These are phyloP conservation scores for Littorina saxatilis DNA, from an alignment of 1,140 invertebrate genomes.

Conservation along the genomic window DNA sequence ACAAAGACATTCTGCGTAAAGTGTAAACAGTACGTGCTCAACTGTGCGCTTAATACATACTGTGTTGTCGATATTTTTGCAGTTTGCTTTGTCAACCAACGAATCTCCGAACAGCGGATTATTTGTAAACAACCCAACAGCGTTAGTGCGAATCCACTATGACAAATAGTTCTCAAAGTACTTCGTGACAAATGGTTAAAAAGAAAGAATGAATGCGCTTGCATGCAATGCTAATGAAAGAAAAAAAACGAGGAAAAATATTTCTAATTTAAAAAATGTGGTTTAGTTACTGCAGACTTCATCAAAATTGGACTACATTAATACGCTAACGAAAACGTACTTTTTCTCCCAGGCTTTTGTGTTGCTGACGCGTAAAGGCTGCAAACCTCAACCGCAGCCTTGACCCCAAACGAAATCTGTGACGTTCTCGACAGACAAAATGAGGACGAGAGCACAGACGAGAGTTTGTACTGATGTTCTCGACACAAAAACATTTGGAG, in stretches of 20 bases:
- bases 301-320: not conserved
- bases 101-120: not conserved
- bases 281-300: not conserved
- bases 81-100: slow-evolving; percentile 23
- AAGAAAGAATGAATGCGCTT: not conserved
- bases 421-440: no score
- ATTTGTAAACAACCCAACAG: slow-evolving; percentile 29
- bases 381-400: no score
- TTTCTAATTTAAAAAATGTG: not conserved
- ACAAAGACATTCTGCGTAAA: not conserved
- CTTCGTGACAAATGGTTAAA: not conserved
- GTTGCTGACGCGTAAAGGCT: no score
- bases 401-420: no score
- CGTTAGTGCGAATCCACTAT: not conserved
- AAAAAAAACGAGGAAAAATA: not conserved
- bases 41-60: not conserved
- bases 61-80: not conserved
- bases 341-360: not conserved
- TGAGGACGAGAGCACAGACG: no score
- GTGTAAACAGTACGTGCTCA: not conserved
- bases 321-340: no score
- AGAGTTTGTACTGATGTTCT: no score
- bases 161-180: not conserved
- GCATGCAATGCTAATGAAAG: not conserved
- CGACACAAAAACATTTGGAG: no score